A percentile compares a stretch with the other conserved stretches of the same genome.
Evolutionary conservation across 2,888 invertebrate species (phyloP).

Genomic region (Frankliniella intonsa): DNA sequence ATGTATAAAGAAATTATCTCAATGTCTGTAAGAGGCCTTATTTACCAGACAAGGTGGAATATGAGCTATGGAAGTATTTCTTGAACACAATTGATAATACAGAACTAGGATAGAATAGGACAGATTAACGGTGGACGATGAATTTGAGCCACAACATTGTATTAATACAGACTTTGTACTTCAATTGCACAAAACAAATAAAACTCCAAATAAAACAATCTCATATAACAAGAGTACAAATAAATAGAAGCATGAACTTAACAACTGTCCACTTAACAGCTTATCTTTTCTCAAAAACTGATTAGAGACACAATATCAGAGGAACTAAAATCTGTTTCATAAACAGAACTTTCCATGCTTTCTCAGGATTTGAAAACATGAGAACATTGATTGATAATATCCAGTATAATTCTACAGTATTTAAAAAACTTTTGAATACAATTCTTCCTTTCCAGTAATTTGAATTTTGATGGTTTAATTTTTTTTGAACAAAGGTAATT

Average conservation of each 20-base stretch:
- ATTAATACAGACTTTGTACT: constrained; percentile 22
- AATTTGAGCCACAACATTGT: neutral
- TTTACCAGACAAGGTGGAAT: neutral
- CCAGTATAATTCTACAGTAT: neutral
- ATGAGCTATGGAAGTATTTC: neutral
- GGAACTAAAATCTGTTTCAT: neutral
- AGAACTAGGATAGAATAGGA: neutral
- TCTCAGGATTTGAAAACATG: neutral
- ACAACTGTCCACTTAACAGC: neutral
- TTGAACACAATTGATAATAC: neutral
- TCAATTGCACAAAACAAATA: constrained; percentile 19
- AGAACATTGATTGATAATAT: too few species aligned
- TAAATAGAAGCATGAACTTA: neutral
- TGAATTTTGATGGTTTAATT: neutral
- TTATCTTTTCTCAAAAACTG: neutral
- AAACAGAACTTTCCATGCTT: neutral
- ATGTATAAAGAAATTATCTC: neutral
- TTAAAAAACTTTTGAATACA: neutral
- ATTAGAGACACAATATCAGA: neutral
- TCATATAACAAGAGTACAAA: constrained; percentile 9
- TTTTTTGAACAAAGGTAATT: too few species aligned
- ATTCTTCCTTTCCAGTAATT: neutral
- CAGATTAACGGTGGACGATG: neutral
- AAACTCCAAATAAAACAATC: constrained; percentile 21
- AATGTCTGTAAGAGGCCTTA: neutral